Evolutionary conservation across 37 sponge, comb jelly and placozoan genomes (phyloP).

Genomic region (Amphimedon queenslandica): DNA sequence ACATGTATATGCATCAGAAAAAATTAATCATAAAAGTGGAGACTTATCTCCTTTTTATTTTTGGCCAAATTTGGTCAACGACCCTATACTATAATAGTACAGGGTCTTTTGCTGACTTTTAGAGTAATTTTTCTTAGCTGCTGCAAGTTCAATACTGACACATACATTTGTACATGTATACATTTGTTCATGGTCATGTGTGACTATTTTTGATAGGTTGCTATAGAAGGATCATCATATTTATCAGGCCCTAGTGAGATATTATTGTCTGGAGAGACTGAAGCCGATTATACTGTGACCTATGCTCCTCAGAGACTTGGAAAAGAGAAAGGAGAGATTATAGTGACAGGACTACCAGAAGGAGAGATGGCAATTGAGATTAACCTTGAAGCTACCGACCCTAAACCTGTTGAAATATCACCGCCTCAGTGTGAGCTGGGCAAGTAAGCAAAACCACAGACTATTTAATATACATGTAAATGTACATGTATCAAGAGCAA

Average conservation of each 20-base stretch:
- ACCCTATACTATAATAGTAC: too few species aligned
- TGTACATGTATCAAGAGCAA: too few species aligned
- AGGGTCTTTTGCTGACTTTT: too few species aligned
- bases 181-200: not conserved
- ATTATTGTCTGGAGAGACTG: conserved; percentile 7
- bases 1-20: too few species aligned
- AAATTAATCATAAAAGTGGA: too few species aligned
- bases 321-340: conserved; percentile 30
- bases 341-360: conserved; percentile 37
- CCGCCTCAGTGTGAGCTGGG: conserved; percentile 67
- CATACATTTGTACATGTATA: not conserved
- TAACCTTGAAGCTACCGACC: conserved; percentile 58
- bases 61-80: too few species aligned
- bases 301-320: conserved; percentile 46
- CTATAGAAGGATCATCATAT: conserved; percentile 43
- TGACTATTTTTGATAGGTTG: conserved; percentile 15
- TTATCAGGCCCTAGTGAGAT: conserved; percentile 34
- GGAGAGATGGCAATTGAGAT: conserved; percentile 88
- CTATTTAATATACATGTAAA: too few species aligned
- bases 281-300: conserved; percentile 24
- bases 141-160: too few species aligned
- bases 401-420: conserved; percentile 54
- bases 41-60: too few species aligned
- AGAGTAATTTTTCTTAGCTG: too few species aligned
- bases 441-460: conserved; percentile 46